Conservation (phyloP, 2,113 vertebrate species). For the Miniopterus natalensis region DNA sequence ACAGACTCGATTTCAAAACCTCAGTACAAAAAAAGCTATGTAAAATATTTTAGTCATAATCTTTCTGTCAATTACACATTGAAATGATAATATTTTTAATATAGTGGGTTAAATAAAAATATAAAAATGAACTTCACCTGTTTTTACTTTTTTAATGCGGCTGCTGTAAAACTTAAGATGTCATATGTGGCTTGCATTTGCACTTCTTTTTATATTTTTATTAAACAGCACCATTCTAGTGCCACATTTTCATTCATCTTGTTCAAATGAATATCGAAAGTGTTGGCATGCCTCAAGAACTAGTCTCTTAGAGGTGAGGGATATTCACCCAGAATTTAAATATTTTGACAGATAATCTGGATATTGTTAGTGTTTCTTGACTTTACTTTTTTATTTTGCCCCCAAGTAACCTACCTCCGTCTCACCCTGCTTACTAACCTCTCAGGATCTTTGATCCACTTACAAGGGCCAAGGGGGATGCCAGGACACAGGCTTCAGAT, state of each 20-base stretch:
- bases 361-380: background rate
- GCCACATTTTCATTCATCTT: background rate
- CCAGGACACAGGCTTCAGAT: background rate
- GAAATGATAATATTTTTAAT: background rate
- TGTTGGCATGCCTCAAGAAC: background rate
- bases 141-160: background rate
- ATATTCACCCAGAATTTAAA: background rate
- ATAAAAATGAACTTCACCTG: background rate
- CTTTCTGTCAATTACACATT: background rate
- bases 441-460: background rate
- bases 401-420: background rate
- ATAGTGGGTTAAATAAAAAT: background rate
- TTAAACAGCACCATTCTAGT: background rate
- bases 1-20: background rate
- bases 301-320: background rate
- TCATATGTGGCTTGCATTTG: background rate
- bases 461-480: accelerated
- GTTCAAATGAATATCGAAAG: background rate
- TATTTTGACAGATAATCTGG: background rate
- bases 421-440: background rate
- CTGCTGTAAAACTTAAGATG: background rate
- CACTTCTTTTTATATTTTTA: background rate
- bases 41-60: background rate
- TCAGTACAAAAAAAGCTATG: background rate
- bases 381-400: background rate